These are phyloP conservation scores for Thrips palmi DNA, from an alignment of 1,140 invertebrate genomes.

Conservation along the genomic window DNA sequence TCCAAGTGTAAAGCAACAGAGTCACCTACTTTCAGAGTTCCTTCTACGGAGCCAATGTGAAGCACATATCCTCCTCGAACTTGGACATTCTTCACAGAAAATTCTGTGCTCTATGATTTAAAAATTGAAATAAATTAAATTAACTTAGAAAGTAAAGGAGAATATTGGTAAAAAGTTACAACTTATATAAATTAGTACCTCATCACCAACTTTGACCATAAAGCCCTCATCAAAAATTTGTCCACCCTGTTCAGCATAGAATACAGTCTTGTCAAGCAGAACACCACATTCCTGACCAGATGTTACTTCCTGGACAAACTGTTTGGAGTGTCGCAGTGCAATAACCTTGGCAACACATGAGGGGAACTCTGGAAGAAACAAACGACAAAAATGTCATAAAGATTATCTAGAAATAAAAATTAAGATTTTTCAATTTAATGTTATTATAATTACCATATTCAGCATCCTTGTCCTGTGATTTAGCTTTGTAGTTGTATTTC, in stretches of 20 bases:
- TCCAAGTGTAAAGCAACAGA: conserved; percentile 68
- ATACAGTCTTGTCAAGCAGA: conserved; percentile 81
- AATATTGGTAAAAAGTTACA: conserved; percentile 1
- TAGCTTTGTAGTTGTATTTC: conserved; percentile 81
- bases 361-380: conserved; percentile 29
- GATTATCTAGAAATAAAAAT: conserved; percentile 11
- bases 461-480: conserved; percentile 35
- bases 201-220: conserved; percentile 70
- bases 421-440: conserved; percentile 1
- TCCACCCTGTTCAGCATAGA: conserved; percentile 97
- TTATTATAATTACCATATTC: conserved; percentile 35
- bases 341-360: conserved; percentile 45
- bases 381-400: neutral
- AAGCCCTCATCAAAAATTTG: conserved; percentile 97
- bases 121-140: conserved; percentile 12
- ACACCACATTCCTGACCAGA: conserved; percentile 83
- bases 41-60: conserved; percentile 73
- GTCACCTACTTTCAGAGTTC: conserved; percentile 72
- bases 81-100: conserved; percentile 89
- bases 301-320: conserved; percentile 70
- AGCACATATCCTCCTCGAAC: conserved; percentile 90
- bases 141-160: conserved; percentile 3
- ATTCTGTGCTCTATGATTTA: conserved; percentile 58
- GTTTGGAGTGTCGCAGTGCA: conserved; percentile 52
- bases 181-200: conserved; percentile 25